phyloP scores from a whole-genome alignment of 2,888 invertebrate species.

The Coecobrya sp. region DNA sequence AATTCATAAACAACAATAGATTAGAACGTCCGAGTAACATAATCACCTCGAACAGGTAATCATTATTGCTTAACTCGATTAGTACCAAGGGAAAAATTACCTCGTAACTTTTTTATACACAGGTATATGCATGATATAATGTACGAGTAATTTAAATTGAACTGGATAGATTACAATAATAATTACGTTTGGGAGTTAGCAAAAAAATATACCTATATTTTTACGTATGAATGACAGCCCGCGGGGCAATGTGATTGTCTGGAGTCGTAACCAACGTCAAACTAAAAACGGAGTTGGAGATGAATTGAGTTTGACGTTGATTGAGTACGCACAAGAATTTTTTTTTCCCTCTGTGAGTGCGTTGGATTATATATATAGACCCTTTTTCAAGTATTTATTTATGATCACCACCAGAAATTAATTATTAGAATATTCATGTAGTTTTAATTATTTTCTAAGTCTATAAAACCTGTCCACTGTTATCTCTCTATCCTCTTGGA shows the following conservation, averaged over 20 bases:
- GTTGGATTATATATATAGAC: too few species aligned
- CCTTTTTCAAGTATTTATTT: neutral
- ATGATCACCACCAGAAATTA: neutral
- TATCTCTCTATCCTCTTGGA: conserved; percentile 7
- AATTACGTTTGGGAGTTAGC: neutral
- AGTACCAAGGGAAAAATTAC: neutral
- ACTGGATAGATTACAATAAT: neutral
- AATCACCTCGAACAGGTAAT: neutral
- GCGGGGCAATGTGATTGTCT: neutral
- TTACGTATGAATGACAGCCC: neutral
- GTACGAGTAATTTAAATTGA: neutral
- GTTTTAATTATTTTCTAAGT: too few species aligned
- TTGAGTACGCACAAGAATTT: neutral
- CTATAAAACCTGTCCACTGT: neutral
- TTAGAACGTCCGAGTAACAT: too few species aligned
- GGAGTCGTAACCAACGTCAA: conserved; percentile 4
- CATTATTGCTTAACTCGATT: conserved; percentile 1
- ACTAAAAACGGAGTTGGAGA: neutral
- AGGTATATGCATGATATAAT: neutral
- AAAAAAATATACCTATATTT: neutral
- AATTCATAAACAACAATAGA: too few species aligned
- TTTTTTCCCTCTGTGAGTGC: too few species aligned
- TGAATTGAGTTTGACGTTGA: neutral
- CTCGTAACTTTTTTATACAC: neutral
- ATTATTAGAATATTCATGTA: too few species aligned